Evolutionary conservation across 2,113 vertebrate species (phyloP).

Genomic region (Ptilorrhoa leucosticta): DNA sequence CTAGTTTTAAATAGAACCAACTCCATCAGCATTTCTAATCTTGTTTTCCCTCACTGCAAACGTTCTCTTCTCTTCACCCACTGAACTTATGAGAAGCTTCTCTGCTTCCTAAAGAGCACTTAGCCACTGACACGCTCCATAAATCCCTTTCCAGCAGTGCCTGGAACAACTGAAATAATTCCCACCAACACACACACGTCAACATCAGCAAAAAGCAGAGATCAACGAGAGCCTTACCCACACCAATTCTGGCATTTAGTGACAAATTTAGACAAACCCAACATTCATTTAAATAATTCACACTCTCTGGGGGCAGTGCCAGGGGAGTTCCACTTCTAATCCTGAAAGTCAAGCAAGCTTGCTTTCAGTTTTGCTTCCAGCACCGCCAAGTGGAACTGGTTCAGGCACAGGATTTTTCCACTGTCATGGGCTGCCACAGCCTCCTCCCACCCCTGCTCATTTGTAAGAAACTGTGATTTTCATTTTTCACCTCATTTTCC

Average conservation of each 20-base stretch:
- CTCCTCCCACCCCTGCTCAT: not conserved
- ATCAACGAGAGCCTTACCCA: not conserved
- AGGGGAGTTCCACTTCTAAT: not conserved
- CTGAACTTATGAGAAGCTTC: not conserved
- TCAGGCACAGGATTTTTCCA: not conserved
- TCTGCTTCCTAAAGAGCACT: not conserved
- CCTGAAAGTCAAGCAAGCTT: not conserved
- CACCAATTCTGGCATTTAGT: not conserved
- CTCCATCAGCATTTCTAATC: not conserved
- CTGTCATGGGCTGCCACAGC: not conserved
- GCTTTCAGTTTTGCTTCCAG: not conserved
- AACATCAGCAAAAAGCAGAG: not conserved
- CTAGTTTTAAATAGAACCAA: not conserved
- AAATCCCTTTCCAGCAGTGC: not conserved
- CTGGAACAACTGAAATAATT: not conserved
- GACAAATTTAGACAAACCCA: not conserved
- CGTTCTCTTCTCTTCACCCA: not conserved
- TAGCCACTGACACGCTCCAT: not conserved
- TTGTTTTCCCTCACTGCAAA: not conserved
- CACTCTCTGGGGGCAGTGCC: not conserved
- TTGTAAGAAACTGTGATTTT: fast-evolving
- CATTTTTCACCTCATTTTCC: not conserved
- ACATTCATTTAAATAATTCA: not conserved
- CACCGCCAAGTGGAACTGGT: not conserved
- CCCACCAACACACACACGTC: not conserved